A percentile compares a stretch with the other conserved stretches of the same genome.
phyloP scores from a whole-genome alignment of 2,113 vertebrate genomes.

The Brevimyrus niger region DNA sequence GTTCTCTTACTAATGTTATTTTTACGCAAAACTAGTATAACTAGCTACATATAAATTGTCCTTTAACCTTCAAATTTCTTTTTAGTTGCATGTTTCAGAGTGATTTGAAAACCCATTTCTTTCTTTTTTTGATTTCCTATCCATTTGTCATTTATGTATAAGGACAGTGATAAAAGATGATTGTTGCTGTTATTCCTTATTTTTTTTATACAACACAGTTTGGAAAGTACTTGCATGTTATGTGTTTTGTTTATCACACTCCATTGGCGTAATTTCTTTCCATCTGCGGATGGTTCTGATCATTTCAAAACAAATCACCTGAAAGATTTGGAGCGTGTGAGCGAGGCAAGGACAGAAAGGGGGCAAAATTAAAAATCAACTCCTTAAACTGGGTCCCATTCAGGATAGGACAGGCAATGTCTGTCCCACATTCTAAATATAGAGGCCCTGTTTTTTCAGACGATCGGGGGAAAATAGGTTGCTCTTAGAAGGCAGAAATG shows the following conservation, averaged over 20 bases:
- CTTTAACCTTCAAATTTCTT: background rate
- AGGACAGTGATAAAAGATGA: background rate
- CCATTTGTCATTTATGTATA: background rate
- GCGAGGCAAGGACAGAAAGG: slow-evolving; percentile 26
- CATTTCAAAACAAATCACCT: background rate
- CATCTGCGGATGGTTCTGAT: background rate
- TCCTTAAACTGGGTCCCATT: slow-evolving; percentile 60
- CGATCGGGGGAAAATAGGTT: slow-evolving; percentile 58
- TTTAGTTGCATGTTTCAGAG: background rate
- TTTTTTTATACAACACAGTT: background rate
- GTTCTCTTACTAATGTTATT: background rate
- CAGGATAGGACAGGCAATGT: slow-evolving; percentile 42
- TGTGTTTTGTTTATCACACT: background rate
- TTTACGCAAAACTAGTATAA: background rate
- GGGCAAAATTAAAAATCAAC: slow-evolving; percentile 26
- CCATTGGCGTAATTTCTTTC: background rate
- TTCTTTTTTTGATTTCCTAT: background rate
- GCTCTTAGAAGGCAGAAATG: slow-evolving; percentile 42
- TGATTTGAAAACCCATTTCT: background rate
- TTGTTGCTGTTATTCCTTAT: background rate
- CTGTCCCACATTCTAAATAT: slow-evolving; percentile 65
- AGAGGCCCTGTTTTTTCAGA: slow-evolving; percentile 52
- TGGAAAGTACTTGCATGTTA: background rate
- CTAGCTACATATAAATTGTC: background rate
- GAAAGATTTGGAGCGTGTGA: background rate